Evolutionary conservation across 2,797 vertebrate species (phyloP).

Genomic region (Labroides dimidiatus): DNA sequence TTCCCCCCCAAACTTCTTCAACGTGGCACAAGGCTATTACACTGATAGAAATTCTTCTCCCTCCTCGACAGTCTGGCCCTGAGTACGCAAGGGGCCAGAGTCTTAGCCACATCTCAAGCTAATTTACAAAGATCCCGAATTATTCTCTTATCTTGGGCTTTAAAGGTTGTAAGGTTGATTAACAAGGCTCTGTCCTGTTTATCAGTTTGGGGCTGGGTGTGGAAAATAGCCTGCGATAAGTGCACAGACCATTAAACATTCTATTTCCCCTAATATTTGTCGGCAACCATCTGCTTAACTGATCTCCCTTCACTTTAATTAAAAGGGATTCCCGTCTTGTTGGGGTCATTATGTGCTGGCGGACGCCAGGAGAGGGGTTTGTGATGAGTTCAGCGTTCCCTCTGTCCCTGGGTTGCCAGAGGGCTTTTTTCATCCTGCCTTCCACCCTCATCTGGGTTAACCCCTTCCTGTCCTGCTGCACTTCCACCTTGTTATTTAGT

Average conservation of each 20-base stretch:
- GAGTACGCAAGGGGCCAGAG: conserved; percentile 70
- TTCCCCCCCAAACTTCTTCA: conserved; percentile 78
- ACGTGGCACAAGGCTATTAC: conserved; percentile 80
- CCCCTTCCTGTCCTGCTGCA: conserved; percentile 66
- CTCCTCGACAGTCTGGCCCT: conserved; percentile 71
- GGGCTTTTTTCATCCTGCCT: conserved; percentile 75
- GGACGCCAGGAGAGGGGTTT: conserved; percentile 82
- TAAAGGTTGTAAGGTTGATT: conserved; percentile 90
- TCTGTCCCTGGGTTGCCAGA: conserved; percentile 83
- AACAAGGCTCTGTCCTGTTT: conserved; percentile 86
- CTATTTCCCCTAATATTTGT: conserved; percentile 88
- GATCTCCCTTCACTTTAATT: conserved; percentile 89
- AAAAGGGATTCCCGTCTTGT: conserved; percentile 88
- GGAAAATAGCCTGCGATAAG: conserved; percentile 86
- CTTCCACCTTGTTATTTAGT: conserved; percentile 50
- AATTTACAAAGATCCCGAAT: conserved; percentile 88
- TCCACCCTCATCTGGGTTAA: conserved; percentile 73
- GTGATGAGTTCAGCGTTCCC: conserved; percentile 88
- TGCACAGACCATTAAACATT: conserved; percentile 86
- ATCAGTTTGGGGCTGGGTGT: conserved; percentile 84
- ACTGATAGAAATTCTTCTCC: conserved; percentile 82
- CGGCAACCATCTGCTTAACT: conserved; percentile 88
- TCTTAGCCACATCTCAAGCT: conserved; percentile 85
- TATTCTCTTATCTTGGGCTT: conserved; percentile 87
- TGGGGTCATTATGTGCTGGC: conserved; percentile 85